phyloP scores from a whole-genome alignment of 2,888 invertebrate species.

The Yponomeuta sedellus region DNA sequence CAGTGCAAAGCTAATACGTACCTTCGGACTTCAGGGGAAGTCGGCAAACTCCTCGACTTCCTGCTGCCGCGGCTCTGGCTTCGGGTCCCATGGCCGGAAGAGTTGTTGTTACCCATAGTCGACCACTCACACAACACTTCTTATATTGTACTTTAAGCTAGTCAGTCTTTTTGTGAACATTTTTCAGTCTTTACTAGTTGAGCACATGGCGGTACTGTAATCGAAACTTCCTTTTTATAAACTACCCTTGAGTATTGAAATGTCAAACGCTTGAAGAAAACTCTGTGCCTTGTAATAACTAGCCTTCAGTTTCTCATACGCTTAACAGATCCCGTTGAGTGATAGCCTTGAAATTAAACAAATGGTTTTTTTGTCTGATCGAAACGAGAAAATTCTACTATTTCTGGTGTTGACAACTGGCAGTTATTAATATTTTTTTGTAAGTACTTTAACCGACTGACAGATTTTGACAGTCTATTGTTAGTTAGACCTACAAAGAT shows the following conservation, averaged over 20 bases:
- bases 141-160: conserved; percentile 25
- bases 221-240: not conserved
- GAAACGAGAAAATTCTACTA: too few relatives aligned
- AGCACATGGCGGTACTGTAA: not conserved
- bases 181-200: not conserved
- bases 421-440: too few relatives aligned
- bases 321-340: too few relatives aligned
- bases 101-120: conserved; percentile 66
- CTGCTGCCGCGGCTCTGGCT: conserved; percentile 70
- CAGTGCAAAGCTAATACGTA: conserved; percentile 43
- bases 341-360: too few relatives aligned
- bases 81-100: conserved; percentile 52
- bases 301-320: too few relatives aligned
- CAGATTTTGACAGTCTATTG: too few relatives aligned
- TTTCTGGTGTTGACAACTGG: too few relatives aligned
- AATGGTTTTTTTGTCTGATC: too few relatives aligned
- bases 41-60: conserved; percentile 84
- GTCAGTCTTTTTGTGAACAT: conserved; percentile 3
- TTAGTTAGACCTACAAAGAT: too few relatives aligned
- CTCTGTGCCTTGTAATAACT: too few relatives aligned
- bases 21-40: conserved; percentile 86
- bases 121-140: conserved; percentile 15
- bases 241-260: not conserved
- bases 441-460: too few relatives aligned
- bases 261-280: too few relatives aligned